These are phyloP conservation scores for Microplitis mediator DNA, from an alignment of 1,140 invertebrate genomes.

Conservation along the genomic window DNA sequence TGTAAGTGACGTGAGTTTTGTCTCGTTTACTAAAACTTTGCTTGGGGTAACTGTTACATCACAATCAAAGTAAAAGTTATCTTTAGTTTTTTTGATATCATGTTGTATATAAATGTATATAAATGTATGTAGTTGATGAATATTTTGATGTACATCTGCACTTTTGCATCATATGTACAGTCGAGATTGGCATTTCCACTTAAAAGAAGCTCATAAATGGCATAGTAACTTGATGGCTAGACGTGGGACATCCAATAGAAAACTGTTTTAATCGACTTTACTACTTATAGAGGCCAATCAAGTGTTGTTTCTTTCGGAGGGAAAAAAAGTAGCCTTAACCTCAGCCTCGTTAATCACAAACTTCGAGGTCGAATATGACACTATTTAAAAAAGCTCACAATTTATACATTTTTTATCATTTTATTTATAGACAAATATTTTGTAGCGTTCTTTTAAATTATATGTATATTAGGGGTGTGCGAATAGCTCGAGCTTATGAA, in stretches of 20 bases:
- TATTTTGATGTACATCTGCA: no score
- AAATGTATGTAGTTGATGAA: no score
- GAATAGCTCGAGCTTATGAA: no score
- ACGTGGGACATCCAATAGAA: neutral
- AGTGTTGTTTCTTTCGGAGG: slow-evolving; percentile 44
- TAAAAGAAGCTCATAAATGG: neutral
- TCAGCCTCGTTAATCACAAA: neutral
- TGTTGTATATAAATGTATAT: no score
- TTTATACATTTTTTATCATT: neutral
- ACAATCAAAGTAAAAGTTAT: neutral
- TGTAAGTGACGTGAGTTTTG: neutral
- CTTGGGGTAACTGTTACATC: neutral
- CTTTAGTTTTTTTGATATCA: neutral
- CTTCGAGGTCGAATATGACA: slow-evolving; percentile 4
- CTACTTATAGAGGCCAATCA: slow-evolving; percentile 60
- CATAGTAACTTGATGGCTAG: neutral
- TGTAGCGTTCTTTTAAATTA: no score
- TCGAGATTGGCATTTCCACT: neutral
- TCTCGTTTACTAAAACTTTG: neutral
- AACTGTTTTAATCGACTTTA: slow-evolving; percentile 60
- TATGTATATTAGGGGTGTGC: no score
- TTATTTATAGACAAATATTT: no score
- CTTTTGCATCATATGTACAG: neutral
- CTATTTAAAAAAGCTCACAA: neutral
- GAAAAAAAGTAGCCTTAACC: slow-evolving; percentile 14